Evolutionary conservation across 2,113 vertebrate species (phyloP).

Genomic region (Bungarus multicinctus): DNA sequence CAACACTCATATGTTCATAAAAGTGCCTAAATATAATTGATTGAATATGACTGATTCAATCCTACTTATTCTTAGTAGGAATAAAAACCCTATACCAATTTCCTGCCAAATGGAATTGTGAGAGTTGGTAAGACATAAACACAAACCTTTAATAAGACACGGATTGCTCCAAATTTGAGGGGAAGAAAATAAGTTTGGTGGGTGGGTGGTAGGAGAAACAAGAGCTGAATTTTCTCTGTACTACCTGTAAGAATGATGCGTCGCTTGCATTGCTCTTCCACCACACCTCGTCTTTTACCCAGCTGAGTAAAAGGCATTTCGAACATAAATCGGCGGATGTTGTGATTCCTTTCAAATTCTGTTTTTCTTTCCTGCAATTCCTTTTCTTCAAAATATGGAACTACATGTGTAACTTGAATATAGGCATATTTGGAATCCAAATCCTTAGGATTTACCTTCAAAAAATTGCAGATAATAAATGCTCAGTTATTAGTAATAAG

Average conservation of each 20-base stretch:
- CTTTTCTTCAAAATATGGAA: slow-evolving; percentile 93
- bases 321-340: slow-evolving; percentile 95
- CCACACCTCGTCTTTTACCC: slow-evolving; percentile 91
- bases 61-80: not conserved
- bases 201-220: not conserved
- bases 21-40: too few species aligned
- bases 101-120: not conserved
- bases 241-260: slow-evolving; percentile 92
- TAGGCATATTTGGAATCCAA: slow-evolving; percentile 97
- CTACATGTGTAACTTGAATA: slow-evolving; percentile 96
- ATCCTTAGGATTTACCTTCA: slow-evolving; percentile 96
- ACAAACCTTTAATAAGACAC: not conserved
- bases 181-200: not conserved
- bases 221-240: slow-evolving; percentile 1
- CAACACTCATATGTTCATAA: too few species aligned
- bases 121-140: not conserved
- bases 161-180: not conserved
- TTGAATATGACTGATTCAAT: not conserved
- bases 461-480: slow-evolving; percentile 8
- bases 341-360: slow-evolving; percentile 94
- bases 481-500: not conserved
- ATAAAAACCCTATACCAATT: not conserved
- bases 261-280: slow-evolving; percentile 96
- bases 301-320: slow-evolving; percentile 97
- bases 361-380: slow-evolving; percentile 92